Evolutionary conservation across 2,888 invertebrate species (phyloP), one percentile per base, ranked within the genome.

Genomic region (Hypomecis punctinalis): DNA sequence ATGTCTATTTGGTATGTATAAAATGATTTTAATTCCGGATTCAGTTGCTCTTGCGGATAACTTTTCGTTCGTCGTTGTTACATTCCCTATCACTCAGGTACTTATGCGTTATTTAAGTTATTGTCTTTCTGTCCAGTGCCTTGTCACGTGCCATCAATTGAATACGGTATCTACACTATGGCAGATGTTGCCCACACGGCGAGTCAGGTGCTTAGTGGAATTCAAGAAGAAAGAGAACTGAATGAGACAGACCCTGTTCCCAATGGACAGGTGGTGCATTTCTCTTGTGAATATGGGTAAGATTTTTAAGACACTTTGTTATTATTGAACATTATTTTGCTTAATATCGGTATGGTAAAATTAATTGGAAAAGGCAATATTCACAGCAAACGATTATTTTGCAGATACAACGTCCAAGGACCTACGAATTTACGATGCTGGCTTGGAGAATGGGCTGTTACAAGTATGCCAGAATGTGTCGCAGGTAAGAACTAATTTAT

Each of bases 381-480:
- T 23, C 1, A 23, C 23, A 23, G 23, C n/a, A n/a, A 36, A 39
- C 52, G n/a, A 53, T 52, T 6, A 8, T 53, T 59, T 74, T 83
- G 0, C 76, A 95, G 94, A 0, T 93, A 94, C 77, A 94, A 94
- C 66, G 94, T 94, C 1, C 94, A 94, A 85, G 97, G 97, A 0
- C 94, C 96, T 0, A 95, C 95, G 2, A 95, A 96, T 74, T 87
- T 97, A 40, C 94, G 95, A 39, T 97, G 97, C 79, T 96, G 96
- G 94, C 95, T 96, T 69, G 97, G 97, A 4, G 96, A 97, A 75
- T 97, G 97, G 97, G 96, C 96, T 0, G 96, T 95, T 0, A 94
- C 95, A 8, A 94, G 94, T 55, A 94, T 96, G 85, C 97, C 97
- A 0, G 96, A 96, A 78, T 97, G 97, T 82, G 94, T 95, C 6